phyloP scores from a whole-genome alignment of 30 jellyfish, hydroid and myxozoan genomes.

The Chrysaora quinquecirrha region DNA sequence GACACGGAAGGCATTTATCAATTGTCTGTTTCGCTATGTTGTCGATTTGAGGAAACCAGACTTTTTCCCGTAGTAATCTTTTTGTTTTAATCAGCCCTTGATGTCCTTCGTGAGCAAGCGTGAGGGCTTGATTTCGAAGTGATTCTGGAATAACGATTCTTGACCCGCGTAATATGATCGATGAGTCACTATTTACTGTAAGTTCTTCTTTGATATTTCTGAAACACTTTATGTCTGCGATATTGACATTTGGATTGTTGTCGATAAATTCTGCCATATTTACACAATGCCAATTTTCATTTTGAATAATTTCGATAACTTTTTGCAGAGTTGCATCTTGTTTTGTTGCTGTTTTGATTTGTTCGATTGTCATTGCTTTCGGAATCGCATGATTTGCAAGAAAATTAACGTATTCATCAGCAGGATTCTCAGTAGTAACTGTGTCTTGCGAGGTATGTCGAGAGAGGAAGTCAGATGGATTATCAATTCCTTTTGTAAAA shows the following conservation, averaged over 20 bases:
- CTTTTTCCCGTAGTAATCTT: not conserved
- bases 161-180: not conserved
- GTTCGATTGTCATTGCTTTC: not conserved
- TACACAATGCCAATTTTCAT: not conserved
- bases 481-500: not conserved
- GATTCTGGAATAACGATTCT: not conserved
- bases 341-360: not conserved
- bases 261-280: too few species aligned
- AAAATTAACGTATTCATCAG: not conserved
- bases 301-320: not conserved
- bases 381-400: not conserved
- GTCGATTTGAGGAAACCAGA: not conserved
- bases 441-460: not conserved
- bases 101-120: not conserved
- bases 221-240: not conserved
- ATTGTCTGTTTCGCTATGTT: not conserved
- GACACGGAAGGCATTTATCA: not conserved
- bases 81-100: not conserved
- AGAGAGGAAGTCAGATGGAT: not conserved
- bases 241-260: too few species aligned
- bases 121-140: not conserved
- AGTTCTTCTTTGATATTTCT: not conserved
- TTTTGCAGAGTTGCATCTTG: not conserved
- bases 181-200: not conserved
- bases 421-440: not conserved